These are phyloP conservation scores for Graphium colonna DNA, from an alignment of 2,888 invertebrate species.

Conservation along the genomic window DNA sequence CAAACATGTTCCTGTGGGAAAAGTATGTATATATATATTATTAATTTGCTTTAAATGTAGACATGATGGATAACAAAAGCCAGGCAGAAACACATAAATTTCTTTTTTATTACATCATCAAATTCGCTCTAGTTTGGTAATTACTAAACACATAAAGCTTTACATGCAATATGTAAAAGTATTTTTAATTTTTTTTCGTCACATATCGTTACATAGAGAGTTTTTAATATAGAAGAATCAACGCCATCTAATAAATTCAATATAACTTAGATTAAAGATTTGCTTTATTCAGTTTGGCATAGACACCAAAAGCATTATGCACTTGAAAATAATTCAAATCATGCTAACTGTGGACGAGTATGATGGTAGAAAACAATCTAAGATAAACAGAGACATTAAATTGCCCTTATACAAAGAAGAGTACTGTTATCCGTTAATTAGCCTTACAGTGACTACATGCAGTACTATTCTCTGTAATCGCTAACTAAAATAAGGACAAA, in stretches of 20 bases:
- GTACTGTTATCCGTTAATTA: constrained; percentile 42
- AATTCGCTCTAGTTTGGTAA: constrained; percentile 51
- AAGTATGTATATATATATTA: constrained; percentile 9
- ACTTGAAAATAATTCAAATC: constrained; percentile 63
- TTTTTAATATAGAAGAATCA: constrained; percentile 4
- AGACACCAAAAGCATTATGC: constrained; percentile 79
- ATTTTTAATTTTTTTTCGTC: constrained; percentile 20
- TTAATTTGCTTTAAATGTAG: constrained; percentile 22
- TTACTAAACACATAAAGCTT: constrained; percentile 72
- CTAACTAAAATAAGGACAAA: constrained; percentile 48
- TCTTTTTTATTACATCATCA: constrained; percentile 40
- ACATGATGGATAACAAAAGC: constrained; percentile 48
- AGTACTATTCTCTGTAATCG: constrained; percentile 59
- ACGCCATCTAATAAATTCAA: constrained; percentile 20
- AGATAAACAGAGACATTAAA: constrained; percentile 43
- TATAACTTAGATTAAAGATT: constrained; percentile 15
- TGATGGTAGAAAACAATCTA: constrained; percentile 52
- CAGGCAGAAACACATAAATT: constrained; percentile 53
- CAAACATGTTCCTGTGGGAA: constrained; percentile 78
- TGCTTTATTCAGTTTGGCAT: constrained; percentile 39
- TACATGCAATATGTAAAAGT: constrained; percentile 63
- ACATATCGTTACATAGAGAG: constrained; percentile 18
- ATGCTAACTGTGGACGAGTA: constrained; percentile 65
- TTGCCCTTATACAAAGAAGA: constrained; percentile 52
- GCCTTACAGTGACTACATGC: constrained; percentile 24